Evolutionary conservation across 2,888 invertebrate species (phyloP).

Genomic region (Allygus modestus): DNA sequence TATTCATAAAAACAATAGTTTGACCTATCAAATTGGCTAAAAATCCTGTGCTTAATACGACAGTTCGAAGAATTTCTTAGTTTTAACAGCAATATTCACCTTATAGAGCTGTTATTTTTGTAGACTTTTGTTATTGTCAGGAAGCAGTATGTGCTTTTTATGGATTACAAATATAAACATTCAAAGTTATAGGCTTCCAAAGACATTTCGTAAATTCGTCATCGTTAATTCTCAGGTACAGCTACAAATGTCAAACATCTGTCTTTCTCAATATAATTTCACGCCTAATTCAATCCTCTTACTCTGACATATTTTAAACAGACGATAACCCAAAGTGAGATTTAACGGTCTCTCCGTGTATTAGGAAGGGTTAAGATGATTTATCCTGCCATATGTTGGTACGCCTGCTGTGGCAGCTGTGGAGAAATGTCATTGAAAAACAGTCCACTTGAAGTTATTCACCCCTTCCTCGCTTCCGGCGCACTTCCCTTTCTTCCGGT

Average conservation of each 20-base stretch:
- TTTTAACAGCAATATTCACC: no score
- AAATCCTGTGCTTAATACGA: no score
- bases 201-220: no score
- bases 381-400: conserved; percentile 57
- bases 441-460: conserved; percentile 49
- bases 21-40: no score
- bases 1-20: no score
- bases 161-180: no score
- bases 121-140: no score
- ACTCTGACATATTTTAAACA: neutral
- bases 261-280: neutral
- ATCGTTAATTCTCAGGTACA: no score
- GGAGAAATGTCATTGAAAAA: conserved; percentile 59
- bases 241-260: neutral
- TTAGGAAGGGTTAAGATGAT: conserved; percentile 53
- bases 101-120: no score
- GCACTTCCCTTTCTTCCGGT: conserved; percentile 52
- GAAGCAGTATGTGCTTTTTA: no score
- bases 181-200: no score
- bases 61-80: no score
- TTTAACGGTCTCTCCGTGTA: conserved; percentile 34
- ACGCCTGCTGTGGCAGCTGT: conserved; percentile 40
- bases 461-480: conserved; percentile 47
- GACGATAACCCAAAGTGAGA: conserved; percentile 19
- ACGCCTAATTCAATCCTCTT: neutral